Evolutionary conservation across 2,113 vertebrate species (phyloP), one percentile per base, ranked within the genome.

Genomic region (Eptesicus fuscus): DNA sequence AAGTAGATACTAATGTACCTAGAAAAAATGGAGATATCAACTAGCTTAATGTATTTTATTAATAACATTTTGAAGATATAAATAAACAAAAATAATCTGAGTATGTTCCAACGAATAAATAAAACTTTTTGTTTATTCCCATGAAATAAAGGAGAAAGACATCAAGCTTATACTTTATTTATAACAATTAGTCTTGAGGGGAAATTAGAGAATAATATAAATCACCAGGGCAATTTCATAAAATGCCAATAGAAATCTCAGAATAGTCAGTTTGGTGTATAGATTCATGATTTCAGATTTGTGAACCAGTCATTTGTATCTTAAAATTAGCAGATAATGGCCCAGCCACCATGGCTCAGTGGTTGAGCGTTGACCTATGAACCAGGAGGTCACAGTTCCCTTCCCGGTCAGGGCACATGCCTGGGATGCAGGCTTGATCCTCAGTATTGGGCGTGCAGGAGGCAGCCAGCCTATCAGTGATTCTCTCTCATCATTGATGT

Each of bases 51-150:
- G 2, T 74, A 74, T 53, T 83, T 83, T 59, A 73, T 42, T 91
- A 35, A 76, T 83, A 86, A 91, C 61, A 91, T 63, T 83, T 71
- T 65, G 30, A 82, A 85, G 30, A 85, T 63, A 37, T 6, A 86
- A 51, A 88, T 53, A 47, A 88, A 92, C 7, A 86, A 51, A 91
- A 77, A 84, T 73, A 63, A 94, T 91, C 11, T 71, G 35, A 83
- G 3, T 88, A 88, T 30, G 16, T 79, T 70, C 42, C 47, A 85
- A 53, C 71, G 30, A 90, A 85, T 37, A 94, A 73, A 83, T 0
- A 69, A 67, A 9, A 88, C 13, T 20, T 86, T 14, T 40, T 65
- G 35, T 35, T 88, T 78, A 88, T n/a, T 78, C 16, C 32, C 59
- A 49, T 88, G 37, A 94, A 70, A 83, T 70, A 88, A 84, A 88